Conservation (phyloP, 1,140 invertebrate genomes). For the Diorhabda carinulata region DNA sequence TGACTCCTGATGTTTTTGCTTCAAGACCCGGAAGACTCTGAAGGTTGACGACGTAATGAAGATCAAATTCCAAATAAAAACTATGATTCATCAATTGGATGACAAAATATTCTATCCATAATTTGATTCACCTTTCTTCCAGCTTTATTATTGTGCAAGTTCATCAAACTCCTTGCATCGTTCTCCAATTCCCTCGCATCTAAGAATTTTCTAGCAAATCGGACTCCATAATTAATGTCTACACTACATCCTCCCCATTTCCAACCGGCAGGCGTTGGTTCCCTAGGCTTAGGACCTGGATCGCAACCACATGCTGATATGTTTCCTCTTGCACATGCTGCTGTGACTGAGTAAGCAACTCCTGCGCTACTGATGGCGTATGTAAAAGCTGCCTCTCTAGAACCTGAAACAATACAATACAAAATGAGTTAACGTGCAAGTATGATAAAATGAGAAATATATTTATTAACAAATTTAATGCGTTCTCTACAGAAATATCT, state of each 20-base stretch:
- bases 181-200: slow-evolving; percentile 79
- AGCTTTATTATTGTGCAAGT: slow-evolving; percentile 94
- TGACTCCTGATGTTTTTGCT: too few relatives aligned
- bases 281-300: slow-evolving; percentile 42
- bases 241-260: slow-evolving; percentile 88
- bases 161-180: slow-evolving; percentile 87
- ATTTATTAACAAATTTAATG: too few relatives aligned
- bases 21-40: too few relatives aligned
- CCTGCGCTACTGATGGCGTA: slow-evolving; percentile 89
- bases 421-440: background rate
- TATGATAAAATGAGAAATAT: slow-evolving; percentile 9
- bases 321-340: slow-evolving; percentile 85
- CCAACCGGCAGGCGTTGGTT: slow-evolving; percentile 54
- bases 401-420: slow-evolving; percentile 59
- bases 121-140: slow-evolving; percentile 73
- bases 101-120: too few relatives aligned
- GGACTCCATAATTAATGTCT: slow-evolving; percentile 72
- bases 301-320: slow-evolving; percentile 86
- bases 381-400: slow-evolving; percentile 85
- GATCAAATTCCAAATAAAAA: too few relatives aligned
- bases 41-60: too few relatives aligned
- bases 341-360: slow-evolving; percentile 84
- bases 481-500: background rate
- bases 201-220: slow-evolving; percentile 75
- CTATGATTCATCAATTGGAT: too few relatives aligned